Base-by-base conservation (phyloP, 2,888 invertebrate genomes). In the Pardosa pseudoannulata region DNA sequence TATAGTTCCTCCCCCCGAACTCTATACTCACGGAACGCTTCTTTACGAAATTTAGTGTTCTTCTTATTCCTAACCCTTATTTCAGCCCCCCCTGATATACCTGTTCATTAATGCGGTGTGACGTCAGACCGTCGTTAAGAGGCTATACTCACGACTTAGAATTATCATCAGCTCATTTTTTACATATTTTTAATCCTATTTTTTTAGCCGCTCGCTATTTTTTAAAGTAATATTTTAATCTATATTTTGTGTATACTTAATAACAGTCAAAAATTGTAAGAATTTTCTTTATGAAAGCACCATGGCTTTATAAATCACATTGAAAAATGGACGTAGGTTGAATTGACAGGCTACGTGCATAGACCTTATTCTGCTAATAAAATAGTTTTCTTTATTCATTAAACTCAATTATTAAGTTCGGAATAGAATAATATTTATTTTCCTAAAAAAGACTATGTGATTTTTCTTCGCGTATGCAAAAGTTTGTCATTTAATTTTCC, bases 111-210 rank as follows among this genome's bases (percentile, higher is more conserved):
- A 64, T 64, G 28, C 27, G 28, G 28, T 27, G 28, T 28, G 64
- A 64, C 74, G 64, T 74, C 50, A 50, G 50, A 19, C 19, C 19
- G 19, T 50, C 50, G 50, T 50, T 19, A 50, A 50, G n/a, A n/a
- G 16, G 50, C 50, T 50, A 50, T 19, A n/a, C n/a, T n/a, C n/a
- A n/a, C n/a, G 11, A 5, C 16, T 50, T 13, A 5, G n/a, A 50
- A 19, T 19, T 19, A 46, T 46, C 46, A 46, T 13, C 7, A 50
- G 50, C 19, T 7, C 19, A 19, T 50, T 50, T 50, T 9, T 50
- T 50, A 19, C 16, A 1, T n/a, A n/a, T 50, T 50, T 3, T 50
- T 46, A 46, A 16, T 46, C n/a, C 13, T 46, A 16, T 46, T 16
- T 13, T n/a, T n/a, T n/a, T n/a, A n/a, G n/a, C 13, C 9, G 39